Evolutionary conservation across 2,888 invertebrate genomes (phyloP).

Genomic region (Spodoptera exigua): DNA sequence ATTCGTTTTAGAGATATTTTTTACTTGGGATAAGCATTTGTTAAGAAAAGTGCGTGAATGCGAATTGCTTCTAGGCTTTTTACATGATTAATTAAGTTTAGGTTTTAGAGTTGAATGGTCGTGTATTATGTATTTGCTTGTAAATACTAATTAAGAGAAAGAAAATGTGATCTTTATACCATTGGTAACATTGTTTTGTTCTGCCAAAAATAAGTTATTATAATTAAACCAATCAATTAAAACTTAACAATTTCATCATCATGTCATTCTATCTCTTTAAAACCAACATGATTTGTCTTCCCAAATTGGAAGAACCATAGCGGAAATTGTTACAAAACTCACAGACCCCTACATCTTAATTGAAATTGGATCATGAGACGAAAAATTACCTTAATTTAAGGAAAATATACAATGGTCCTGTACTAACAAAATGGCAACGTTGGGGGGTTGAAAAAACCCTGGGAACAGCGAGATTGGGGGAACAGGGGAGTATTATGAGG

Average conservation of each 20-base stretch:
- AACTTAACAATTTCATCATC: not conserved
- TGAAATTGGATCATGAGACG: conserved; percentile 64
- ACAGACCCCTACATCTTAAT: conserved; percentile 52
- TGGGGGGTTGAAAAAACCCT: conserved; percentile 24
- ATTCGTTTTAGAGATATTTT: conserved; percentile 24
- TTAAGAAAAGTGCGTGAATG: conserved; percentile 1
- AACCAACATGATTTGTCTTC: conserved; percentile 30
- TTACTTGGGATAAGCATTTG: conserved; percentile 18
- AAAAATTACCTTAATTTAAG: conserved; percentile 63
- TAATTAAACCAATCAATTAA: no score
- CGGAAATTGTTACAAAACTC: conserved; percentile 53
- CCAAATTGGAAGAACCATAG: conserved; percentile 46
- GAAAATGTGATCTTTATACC: no score
- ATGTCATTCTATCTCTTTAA: not conserved
- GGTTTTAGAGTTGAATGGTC: no score
- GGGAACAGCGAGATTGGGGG: conserved; percentile 59
- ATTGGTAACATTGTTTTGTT: no score
- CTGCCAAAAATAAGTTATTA: no score
- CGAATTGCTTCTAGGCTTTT: not conserved
- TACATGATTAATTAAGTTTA: no score
- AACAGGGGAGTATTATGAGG: conserved; percentile 59
- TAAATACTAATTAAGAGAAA: no score
- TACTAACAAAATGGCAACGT: conserved; percentile 51
- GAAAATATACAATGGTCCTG: conserved; percentile 59
- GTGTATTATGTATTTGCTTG: no score